phyloP scores from a whole-genome alignment of 2,888 invertebrate species.

The Apodemia arnacis region DNA sequence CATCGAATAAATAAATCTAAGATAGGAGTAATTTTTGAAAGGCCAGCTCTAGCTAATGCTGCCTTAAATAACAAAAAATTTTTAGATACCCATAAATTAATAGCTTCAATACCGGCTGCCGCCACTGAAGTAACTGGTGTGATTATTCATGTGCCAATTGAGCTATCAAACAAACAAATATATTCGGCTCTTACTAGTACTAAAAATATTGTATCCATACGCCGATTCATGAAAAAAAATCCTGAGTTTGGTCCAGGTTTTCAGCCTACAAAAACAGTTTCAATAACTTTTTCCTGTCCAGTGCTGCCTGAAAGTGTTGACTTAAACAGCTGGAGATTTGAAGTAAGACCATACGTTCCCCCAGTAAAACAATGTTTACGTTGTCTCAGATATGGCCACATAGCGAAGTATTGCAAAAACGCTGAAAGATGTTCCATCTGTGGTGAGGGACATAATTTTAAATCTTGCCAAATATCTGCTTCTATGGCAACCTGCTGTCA shows the following conservation, averaged over 20 bases:
- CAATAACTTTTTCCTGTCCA: slow-evolving; percentile 14
- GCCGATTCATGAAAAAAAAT: slow-evolving; percentile 32
- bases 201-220: slow-evolving; percentile 36
- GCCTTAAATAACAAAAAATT: slow-evolving; percentile 10
- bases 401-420: slow-evolving; percentile 64
- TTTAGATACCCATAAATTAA: slow-evolving; percentile 8
- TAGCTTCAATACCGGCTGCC: slow-evolving; percentile 16
- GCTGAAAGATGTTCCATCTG: slow-evolving; percentile 48
- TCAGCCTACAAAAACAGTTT: no score
- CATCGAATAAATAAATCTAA: slow-evolving; percentile 33
- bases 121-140: slow-evolving; percentile 26
- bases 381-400: slow-evolving; percentile 53
- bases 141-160: slow-evolving; percentile 18
- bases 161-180: slow-evolving; percentile 28
- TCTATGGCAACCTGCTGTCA: slow-evolving; percentile 37
- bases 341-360: slow-evolving; percentile 33
- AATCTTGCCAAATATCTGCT: slow-evolving; percentile 27
- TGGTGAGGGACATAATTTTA: slow-evolving; percentile 38
- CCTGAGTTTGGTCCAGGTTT: no score
- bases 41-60: slow-evolving; percentile 30
- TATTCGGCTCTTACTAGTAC: slow-evolving; percentile 12
- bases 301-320: slow-evolving; percentile 42
- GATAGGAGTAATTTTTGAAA: slow-evolving; percentile 37
- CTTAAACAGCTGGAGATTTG: slow-evolving; percentile 32
- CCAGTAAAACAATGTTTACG: slow-evolving; percentile 61